These are phyloP conservation scores for Carettochelys insculpta DNA, from an alignment of 2,113 vertebrate genomes.

Conservation along the genomic window DNA sequence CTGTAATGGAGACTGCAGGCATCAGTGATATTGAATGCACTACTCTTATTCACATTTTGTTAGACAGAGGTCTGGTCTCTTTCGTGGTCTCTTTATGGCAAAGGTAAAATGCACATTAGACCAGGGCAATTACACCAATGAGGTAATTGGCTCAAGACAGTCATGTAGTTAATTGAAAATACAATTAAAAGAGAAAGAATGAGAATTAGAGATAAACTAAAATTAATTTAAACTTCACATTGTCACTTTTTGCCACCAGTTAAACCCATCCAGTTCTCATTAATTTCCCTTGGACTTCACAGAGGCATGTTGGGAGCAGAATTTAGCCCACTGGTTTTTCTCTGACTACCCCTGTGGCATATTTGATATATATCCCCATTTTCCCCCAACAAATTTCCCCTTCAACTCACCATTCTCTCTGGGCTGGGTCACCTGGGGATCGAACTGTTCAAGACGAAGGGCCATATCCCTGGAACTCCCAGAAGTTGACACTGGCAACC, in stretches of 20 bases:
- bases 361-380: fast-evolving
- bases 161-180: constrained; percentile 70
- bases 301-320: background rate
- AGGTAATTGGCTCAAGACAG: constrained; percentile 7
- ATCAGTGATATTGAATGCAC: background rate
- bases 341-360: background rate
- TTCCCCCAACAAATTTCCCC: background rate
- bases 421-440: background rate
- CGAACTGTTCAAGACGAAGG: background rate
- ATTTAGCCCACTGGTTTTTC: background rate
- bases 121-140: background rate
- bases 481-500: constrained; percentile 27
- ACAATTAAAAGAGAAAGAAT: constrained; percentile 51
- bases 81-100: background rate
- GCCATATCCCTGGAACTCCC: constrained; percentile 5
- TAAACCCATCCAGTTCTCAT: constrained; percentile 18
- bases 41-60: background rate
- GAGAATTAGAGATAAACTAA: constrained; percentile 50
- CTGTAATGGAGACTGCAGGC: background rate
- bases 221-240: constrained; percentile 42
- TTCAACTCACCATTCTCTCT: background rate
- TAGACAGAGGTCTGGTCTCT: background rate
- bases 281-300: background rate
- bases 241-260: background rate
- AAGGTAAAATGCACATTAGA: constrained; percentile 17